Conservation (phyloP, 2,113 vertebrate species). For the Tympanuchus pallidicinctus region DNA sequence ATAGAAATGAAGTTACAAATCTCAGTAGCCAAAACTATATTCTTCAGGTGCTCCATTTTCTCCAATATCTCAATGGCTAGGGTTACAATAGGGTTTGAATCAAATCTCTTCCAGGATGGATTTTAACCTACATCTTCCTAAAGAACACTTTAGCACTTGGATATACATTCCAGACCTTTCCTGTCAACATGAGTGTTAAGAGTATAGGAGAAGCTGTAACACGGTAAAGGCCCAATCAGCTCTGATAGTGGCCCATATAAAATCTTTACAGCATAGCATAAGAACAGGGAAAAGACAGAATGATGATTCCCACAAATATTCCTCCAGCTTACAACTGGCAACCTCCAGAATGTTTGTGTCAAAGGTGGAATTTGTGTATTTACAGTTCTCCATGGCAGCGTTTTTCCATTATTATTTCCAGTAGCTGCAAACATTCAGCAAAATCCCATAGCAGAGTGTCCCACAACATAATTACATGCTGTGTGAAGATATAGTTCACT, state of each 20-base stretch:
- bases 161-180: neutral
- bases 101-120: neutral
- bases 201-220: neutral
- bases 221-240: neutral
- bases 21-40: neutral
- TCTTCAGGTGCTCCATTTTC: neutral
- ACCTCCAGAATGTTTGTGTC: neutral
- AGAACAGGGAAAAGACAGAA: neutral
- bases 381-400: slow-evolving; percentile 13
- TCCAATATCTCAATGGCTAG: neutral
- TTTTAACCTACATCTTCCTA: neutral
- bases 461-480: neutral
- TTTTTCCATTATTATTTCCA: slow-evolving; percentile 25
- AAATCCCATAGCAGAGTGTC: neutral
- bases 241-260: neutral
- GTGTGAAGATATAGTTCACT: neutral
- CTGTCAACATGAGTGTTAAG: neutral
- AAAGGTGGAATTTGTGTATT: neutral
- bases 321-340: neutral
- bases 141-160: neutral
- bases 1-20: neutral
- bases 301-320: neutral
- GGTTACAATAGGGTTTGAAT: neutral
- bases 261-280: neutral
- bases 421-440: neutral